phyloP scores from a whole-genome alignment of 2,797 vertebrate species.

The Anguilla pacifica region DNA sequence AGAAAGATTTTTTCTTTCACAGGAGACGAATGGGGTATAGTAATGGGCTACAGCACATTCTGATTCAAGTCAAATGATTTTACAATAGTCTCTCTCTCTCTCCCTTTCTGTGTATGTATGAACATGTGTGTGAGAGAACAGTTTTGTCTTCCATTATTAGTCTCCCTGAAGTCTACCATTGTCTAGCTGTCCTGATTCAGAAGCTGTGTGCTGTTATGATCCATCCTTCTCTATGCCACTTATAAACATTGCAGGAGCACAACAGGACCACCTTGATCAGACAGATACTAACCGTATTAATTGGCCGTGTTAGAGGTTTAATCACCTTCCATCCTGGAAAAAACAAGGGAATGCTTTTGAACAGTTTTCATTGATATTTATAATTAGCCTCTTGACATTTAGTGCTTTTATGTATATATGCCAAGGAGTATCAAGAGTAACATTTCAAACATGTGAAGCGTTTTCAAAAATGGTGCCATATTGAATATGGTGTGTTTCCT shows the following conservation, averaged over 20 bases:
- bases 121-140: neutral
- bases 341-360: neutral
- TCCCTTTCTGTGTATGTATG: neutral
- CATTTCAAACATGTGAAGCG: neutral
- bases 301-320: slow-evolving; percentile 45
- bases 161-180: slow-evolving; percentile 53
- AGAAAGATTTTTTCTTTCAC: neutral
- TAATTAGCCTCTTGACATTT: neutral
- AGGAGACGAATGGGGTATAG: neutral
- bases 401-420: neutral
- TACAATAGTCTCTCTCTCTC: neutral
- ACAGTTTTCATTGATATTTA: neutral
- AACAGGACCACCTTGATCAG: slow-evolving; percentile 40
- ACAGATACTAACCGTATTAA: slow-evolving; percentile 50
- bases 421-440: neutral
- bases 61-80: neutral
- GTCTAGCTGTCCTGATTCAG: slow-evolving; percentile 45
- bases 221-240: slow-evolving; percentile 48
- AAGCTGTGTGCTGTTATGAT: slow-evolving; percentile 44
- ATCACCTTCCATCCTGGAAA: slow-evolving; percentile 24
- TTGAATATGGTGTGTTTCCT: neutral
- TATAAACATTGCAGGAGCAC: slow-evolving; percentile 22
- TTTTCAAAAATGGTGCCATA: neutral
- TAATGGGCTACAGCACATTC: neutral
- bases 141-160: slow-evolving; percentile 42